Conservation (phyloP, 2,888 invertebrate genomes). For the Drosophila acutilabella region DNA sequence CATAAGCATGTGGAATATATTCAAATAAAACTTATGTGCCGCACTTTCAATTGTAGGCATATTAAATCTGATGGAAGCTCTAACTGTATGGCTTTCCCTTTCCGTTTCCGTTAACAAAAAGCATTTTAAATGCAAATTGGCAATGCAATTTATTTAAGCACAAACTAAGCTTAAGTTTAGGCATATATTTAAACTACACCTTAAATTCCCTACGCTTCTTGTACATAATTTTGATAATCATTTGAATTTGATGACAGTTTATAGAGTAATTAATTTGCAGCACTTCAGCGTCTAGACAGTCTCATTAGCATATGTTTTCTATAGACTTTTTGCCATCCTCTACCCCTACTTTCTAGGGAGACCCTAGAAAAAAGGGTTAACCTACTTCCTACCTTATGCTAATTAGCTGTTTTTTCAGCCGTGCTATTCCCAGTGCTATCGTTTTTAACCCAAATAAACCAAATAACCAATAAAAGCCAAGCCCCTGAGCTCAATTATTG, state of each 20-base stretch:
- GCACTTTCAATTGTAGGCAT: conserved; percentile 16
- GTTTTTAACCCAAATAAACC: neutral
- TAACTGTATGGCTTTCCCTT: neutral
- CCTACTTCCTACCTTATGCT: neutral
- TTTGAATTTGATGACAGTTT: no score
- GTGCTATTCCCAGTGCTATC: conserved; percentile 13
- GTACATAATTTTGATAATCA: no score
- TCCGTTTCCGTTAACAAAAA: neutral
- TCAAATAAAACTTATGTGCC: conserved; percentile 39
- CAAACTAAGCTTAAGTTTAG: neutral
- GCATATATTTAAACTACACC: neutral
- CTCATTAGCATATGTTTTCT: neutral
- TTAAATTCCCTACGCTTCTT: no score
- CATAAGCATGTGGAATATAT: conserved; percentile 56
- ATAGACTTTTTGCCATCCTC: neutral
- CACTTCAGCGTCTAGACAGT: no score
- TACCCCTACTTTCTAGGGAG: no score
- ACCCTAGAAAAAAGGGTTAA: conserved; percentile 6
- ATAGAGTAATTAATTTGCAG: no score
- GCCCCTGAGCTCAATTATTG: conserved; percentile 10
- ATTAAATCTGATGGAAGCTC: conserved; percentile 1
- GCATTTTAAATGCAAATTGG: neutral
- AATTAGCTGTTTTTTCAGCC: conserved; percentile 8
- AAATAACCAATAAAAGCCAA: neutral
- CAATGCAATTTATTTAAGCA: neutral